These are phyloP conservation scores for Dioctria linearis DNA, from an alignment of 2,888 invertebrate species.

Conservation along the genomic window DNA sequence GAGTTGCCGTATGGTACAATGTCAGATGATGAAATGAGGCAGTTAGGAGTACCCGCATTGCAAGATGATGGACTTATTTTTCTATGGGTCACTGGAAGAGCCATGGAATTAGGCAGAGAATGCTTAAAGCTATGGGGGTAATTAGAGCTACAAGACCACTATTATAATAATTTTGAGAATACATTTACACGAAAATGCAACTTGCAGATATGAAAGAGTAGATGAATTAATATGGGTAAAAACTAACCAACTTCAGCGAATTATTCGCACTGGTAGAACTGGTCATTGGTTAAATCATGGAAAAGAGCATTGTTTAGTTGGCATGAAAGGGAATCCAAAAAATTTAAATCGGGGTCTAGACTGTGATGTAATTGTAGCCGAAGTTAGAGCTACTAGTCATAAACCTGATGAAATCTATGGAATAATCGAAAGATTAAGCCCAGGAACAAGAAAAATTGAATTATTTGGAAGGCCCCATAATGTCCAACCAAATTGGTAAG, in stretches of 20 bases:
- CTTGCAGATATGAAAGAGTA: slow-evolving; percentile 83
- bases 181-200: too few relatives aligned
- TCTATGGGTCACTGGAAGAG: slow-evolving; percentile 96
- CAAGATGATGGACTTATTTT: slow-evolving; percentile 98
- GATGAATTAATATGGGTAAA: slow-evolving; percentile 99
- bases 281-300: slow-evolving; percentile 99
- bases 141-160: not conserved
- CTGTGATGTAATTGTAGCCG: slow-evolving; percentile 98
- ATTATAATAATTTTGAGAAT: not conserved
- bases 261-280: slow-evolving; percentile 96
- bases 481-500: slow-evolving; percentile 96
- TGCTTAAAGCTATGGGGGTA: slow-evolving; percentile 95
- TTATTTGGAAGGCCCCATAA: slow-evolving; percentile 97
- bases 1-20: slow-evolving; percentile 98
- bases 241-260: slow-evolving; percentile 96
- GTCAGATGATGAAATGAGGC: slow-evolving; percentile 99
- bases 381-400: slow-evolving; percentile 97
- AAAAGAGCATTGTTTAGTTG: slow-evolving; percentile 96
- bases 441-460: slow-evolving; percentile 97
- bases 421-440: slow-evolving; percentile 95
- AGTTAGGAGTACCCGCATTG: slow-evolving; percentile 91
- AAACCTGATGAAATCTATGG: slow-evolving; percentile 99
- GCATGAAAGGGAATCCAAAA: slow-evolving; percentile 95
- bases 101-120: slow-evolving; percentile 90
- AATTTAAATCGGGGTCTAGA: slow-evolving; percentile 94